Base-by-base conservation (phyloP, 2,797 vertebrate species). In the Galago senegalensis region DNA sequence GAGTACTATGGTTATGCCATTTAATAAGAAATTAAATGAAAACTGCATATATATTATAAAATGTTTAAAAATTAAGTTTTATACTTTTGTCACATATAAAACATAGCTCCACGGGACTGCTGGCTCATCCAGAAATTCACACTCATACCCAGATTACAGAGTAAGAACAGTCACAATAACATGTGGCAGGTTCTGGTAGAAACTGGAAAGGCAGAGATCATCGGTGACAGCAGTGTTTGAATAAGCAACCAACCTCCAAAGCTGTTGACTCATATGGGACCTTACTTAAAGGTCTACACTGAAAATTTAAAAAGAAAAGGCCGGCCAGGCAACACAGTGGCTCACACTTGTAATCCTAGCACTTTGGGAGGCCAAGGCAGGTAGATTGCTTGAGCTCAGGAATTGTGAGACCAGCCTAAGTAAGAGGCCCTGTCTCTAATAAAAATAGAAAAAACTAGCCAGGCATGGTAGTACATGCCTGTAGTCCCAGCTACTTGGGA, bases 51-150 rank as follows among this genome's bases (percentile, higher is more conserved):
- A 56, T 85, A 77, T 43, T 53, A 70, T 72, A 89, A 49, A 40
- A 40, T 70, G 69, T 60, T 92, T 79, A 86, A 95, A 92, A 93
- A 60, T 76, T 85, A 58, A 95, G 34, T 85, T 63, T 95, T 65
- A 81, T 34, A 34, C 49, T 87, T 92, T 85, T 56, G 56, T 83
- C 10, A 72, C 10, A 85, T 37, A 81, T 27, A 91, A 93, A 87
- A 49, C 7, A 49, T 53, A 46, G 73, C 46, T 95, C 56, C 58
- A 34, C 27, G 25, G 43, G 21, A 87, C 40, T 58, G 21, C 43
- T 29, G 13, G 77, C 56, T 72, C 37, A 92, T 72, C 65, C 18
- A 40, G 67, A 89, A 92, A 83, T 79, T 87, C 56, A 92, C 89
- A 69, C 60, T 17, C 17, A 37, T 17, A 53, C 5, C 81, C 56